These are phyloP conservation scores for Cetoscarus ocellatus DNA, from an alignment of 2,797 vertebrate genomes.

Conservation along the genomic window DNA sequence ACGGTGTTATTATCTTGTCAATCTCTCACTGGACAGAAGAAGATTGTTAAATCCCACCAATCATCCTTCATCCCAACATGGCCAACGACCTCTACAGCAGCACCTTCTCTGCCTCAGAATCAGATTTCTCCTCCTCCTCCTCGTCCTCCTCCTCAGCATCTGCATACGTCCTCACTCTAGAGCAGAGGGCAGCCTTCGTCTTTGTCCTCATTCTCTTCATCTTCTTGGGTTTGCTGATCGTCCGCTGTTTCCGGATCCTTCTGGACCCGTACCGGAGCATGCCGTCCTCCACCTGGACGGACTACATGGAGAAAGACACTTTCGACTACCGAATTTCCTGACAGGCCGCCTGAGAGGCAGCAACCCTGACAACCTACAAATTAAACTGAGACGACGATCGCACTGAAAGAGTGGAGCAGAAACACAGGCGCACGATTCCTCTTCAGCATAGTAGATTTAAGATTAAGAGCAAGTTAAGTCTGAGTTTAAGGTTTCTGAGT, in stretches of 20 bases:
- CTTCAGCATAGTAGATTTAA: background rate
- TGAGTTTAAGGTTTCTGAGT: too few relatives aligned
- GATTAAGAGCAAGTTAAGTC: too few relatives aligned
- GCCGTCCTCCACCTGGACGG: slow-evolving; percentile 88
- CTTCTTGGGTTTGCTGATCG: slow-evolving; percentile 86
- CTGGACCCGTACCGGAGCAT: slow-evolving; percentile 89
- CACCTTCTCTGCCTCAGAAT: slow-evolving; percentile 78
- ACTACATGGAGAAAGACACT: slow-evolving; percentile 89
- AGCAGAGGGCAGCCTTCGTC: slow-evolving; percentile 85
- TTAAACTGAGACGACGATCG: slow-evolving; percentile 39
- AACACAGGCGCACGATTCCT: slow-evolving; percentile 29
- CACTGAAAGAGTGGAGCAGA: slow-evolving; percentile 4
- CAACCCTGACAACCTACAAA: slow-evolving; percentile 24
- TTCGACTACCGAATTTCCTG: slow-evolving; percentile 87
- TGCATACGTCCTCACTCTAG: slow-evolving; percentile 78
- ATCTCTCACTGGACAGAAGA: background rate
- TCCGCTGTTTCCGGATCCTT: slow-evolving; percentile 88
- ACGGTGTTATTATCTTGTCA: background rate
- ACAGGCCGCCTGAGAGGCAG: slow-evolving; percentile 76
- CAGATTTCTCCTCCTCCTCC: slow-evolving; percentile 50
- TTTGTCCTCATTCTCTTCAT: slow-evolving; percentile 87
- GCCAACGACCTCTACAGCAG: slow-evolving; percentile 79
- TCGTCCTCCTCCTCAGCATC: slow-evolving; percentile 44
- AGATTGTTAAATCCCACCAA: background rate
- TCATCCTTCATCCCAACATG: slow-evolving; percentile 55